Conservation (phyloP, 2,113 vertebrate species). For the Hypanus sabinus region DNA sequence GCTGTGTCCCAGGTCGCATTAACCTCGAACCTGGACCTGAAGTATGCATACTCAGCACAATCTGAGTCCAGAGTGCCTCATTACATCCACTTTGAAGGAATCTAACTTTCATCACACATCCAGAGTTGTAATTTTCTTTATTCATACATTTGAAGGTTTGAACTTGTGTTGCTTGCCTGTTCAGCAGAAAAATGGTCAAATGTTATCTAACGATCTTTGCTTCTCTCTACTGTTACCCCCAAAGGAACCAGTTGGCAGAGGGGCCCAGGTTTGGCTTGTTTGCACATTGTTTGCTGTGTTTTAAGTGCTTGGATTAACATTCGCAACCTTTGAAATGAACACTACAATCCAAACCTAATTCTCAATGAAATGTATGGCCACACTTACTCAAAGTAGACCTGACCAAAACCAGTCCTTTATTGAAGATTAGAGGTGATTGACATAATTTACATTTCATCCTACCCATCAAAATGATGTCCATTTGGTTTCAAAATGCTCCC, state of each 20-base stretch:
- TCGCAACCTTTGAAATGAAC: background rate
- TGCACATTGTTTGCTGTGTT: conserved; percentile 44
- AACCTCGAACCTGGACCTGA: background rate
- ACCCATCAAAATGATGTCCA: too few relatives aligned
- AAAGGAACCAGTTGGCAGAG: conserved; percentile 55
- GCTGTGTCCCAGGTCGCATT: background rate
- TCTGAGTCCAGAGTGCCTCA: background rate
- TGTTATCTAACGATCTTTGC: conserved; percentile 41
- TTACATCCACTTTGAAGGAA: background rate
- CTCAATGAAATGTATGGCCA: background rate
- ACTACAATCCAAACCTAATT: background rate
- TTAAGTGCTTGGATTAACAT: conserved; percentile 42
- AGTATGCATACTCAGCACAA: background rate
- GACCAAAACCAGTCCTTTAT: background rate
- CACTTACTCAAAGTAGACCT: background rate
- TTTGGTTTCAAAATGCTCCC: too few relatives aligned
- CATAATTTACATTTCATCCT: too few relatives aligned
- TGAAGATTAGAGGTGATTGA: background rate
- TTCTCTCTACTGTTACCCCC: conserved; percentile 45
- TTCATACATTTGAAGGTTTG: background rate
- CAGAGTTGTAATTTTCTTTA: background rate
- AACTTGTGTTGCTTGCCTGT: background rate
- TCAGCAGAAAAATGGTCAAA: background rate
- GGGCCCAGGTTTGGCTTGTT: conserved; percentile 61
- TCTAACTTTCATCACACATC: background rate